Base-by-base conservation (phyloP, 2,797 vertebrate genomes). In the Macropus fuliginosus region DNA sequence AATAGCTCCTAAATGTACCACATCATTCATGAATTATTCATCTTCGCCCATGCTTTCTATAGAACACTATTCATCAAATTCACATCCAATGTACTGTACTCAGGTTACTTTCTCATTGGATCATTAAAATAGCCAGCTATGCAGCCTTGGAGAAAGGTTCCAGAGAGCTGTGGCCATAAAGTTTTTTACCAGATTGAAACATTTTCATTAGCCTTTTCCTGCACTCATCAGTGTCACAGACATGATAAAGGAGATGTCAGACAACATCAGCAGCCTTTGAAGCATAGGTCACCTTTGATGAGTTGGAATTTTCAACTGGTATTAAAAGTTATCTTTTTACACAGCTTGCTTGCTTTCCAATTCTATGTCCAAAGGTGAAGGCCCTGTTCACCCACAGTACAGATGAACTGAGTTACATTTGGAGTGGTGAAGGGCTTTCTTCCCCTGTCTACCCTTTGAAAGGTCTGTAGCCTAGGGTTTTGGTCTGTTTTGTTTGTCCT, bases 21-120 rank as follows among this genome's bases (percentile, higher is more conserved):
- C 1, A 9, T 95, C n/a, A 55, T 62, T 98, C 93, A 97, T 98
- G 92, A 98, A 98, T 98, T 97, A 98, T 97, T 98, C 96, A 98
- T 97, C 95, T 96, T 94, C 96, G 89, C 95, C 97, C 97, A 93
- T 93, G 95, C 97, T 98, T 98, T 98, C 97, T 96, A 96, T 97
- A 97, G 95, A 98, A 97, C 93, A 95, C 28, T 95, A 92, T 95
- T 95, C 95, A 95, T 97, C 96, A 92, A 98, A 98, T 97, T 94
- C 34, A 95, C 95, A 93, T 96, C 95, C 90, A 97, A 96, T 92
- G 94, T 96, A 91, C 95, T 54, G 91, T 97, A 93, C 59, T 92
- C 93, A 92, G 93, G 54, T 92, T 94, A 57, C 93, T 96, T 97
- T 98, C 89, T 96, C 96, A 96, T 94, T 94, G 95, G 62, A 54